Percentiles rank a stretch among this genome's conserved stretches.
Evolutionary conservation across 2,888 invertebrate species (phyloP).

Genomic region (Dynastes grantii): DNA sequence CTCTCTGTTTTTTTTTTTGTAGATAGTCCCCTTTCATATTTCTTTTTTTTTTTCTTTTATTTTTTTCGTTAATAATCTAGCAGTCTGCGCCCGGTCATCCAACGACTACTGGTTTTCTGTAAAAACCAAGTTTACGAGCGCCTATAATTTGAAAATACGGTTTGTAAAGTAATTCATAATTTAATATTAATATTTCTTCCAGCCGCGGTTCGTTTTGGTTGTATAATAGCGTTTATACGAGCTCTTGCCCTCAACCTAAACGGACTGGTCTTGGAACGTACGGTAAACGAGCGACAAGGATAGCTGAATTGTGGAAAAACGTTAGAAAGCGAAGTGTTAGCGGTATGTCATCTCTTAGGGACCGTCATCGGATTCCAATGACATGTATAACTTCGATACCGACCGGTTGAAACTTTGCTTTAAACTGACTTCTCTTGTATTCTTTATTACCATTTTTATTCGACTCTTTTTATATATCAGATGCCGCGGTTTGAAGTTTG

Average conservation of each 20-base stretch:
- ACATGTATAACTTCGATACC: too few relatives aligned
- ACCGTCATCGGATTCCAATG: too few relatives aligned
- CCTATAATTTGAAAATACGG: conserved; percentile 70
- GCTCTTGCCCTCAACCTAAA: conserved; percentile 39
- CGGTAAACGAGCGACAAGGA: too few relatives aligned
- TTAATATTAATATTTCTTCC: conserved; percentile 53
- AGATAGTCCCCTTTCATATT: background rate
- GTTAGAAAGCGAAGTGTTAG: too few relatives aligned
- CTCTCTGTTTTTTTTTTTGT: background rate
- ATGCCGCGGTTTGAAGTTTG: too few relatives aligned
- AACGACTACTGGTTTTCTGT: conserved; percentile 70
- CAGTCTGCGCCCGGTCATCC: background rate
- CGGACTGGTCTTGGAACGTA: conserved; percentile 25
- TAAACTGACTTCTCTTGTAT: too few relatives aligned
- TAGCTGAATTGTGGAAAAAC: too few relatives aligned
- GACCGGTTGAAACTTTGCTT: too few relatives aligned
- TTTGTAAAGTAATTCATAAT: conserved; percentile 59
- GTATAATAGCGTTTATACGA: too few relatives aligned
- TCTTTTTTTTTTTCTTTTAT: conserved; percentile 58
- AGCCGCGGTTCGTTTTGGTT: background rate
- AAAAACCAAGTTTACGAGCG: conserved; percentile 68
- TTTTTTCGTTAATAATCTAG: conserved; percentile 2
- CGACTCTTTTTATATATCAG: too few relatives aligned
- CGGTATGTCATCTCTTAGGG: too few relatives aligned
- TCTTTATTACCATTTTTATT: too few relatives aligned